These are phyloP conservation scores for Aradus depressus DNA, from an alignment of 2,888 invertebrate genomes.

Conservation along the genomic window DNA sequence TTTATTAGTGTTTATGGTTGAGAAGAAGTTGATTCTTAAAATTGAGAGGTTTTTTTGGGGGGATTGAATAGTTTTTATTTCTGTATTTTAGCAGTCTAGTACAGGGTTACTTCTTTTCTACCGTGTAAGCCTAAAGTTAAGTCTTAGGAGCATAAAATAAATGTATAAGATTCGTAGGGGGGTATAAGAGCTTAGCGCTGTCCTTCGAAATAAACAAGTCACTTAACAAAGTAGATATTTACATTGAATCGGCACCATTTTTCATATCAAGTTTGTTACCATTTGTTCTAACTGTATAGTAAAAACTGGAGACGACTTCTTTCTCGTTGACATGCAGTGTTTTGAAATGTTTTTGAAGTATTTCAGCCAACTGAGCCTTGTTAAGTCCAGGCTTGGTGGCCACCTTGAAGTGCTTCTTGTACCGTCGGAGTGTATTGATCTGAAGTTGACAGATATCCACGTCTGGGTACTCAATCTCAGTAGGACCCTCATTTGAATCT, in stretches of 20 bases:
- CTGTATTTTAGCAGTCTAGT: too few species aligned
- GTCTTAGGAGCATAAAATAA: too few species aligned
- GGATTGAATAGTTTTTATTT: too few species aligned
- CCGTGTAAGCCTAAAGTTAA: too few species aligned
- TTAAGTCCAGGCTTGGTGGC: constrained; percentile 83
- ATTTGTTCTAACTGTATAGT: constrained; percentile 91
- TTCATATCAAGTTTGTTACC: constrained; percentile 77
- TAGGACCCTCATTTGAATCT: constrained; percentile 75
- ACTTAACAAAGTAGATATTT: background rate
- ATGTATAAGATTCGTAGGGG: too few species aligned
- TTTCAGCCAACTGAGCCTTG: constrained; percentile 91
- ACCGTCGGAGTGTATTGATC: constrained; percentile 84
- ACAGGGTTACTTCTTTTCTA: too few species aligned
- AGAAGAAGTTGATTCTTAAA: too few species aligned
- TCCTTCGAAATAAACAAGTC: background rate
- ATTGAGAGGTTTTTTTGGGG: too few species aligned
- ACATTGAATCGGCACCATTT: constrained; percentile 43
- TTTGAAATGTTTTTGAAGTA: constrained; percentile 88
- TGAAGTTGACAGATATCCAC: constrained; percentile 89
- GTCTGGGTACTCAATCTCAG: constrained; percentile 83
- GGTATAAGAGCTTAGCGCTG: too few species aligned
- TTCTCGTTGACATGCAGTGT: constrained; percentile 90
- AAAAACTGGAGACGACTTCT: constrained; percentile 87
- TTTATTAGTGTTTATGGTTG: too few species aligned
- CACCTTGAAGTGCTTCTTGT: constrained; percentile 88